Evolutionary conservation across 2,113 vertebrate genomes (phyloP).

Genomic region (Gallinago media): DNA sequence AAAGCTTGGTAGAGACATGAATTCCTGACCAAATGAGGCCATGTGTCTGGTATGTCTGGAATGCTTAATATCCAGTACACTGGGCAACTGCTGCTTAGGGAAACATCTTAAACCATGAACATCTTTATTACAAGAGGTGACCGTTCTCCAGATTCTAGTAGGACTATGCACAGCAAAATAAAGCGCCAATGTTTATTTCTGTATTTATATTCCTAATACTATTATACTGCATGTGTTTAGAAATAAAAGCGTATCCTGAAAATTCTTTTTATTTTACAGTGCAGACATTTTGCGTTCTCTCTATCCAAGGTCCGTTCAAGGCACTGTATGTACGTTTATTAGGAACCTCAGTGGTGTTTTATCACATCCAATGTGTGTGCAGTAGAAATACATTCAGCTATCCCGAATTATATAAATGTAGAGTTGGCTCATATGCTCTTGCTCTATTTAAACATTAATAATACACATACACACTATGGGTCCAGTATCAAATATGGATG

Average conservation of each 20-base stretch:
- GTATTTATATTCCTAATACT: background rate
- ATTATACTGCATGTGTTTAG: background rate
- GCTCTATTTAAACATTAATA: slow-evolving; percentile 9
- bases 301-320: background rate
- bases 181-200: background rate
- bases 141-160: background rate
- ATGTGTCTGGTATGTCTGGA: slow-evolving; percentile 12
- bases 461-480: background rate
- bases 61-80: slow-evolving; percentile 26
- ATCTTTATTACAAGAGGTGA: background rate
- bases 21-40: slow-evolving; percentile 4
- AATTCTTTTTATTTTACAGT: background rate
- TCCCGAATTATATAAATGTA: background rate
- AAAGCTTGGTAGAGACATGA: background rate
- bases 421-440: background rate
- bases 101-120: background rate
- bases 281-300: background rate
- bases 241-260: background rate
- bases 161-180: background rate
- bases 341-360: background rate
- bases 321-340: background rate
- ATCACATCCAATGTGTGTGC: background rate
- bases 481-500: slow-evolving; percentile 11
- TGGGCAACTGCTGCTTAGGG: slow-evolving; percentile 1
- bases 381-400: background rate